Evolutionary conservation across 2,888 invertebrate species (phyloP), one percentile per base, ranked within the genome.

Genomic region (Apocheima hispidaria): DNA sequence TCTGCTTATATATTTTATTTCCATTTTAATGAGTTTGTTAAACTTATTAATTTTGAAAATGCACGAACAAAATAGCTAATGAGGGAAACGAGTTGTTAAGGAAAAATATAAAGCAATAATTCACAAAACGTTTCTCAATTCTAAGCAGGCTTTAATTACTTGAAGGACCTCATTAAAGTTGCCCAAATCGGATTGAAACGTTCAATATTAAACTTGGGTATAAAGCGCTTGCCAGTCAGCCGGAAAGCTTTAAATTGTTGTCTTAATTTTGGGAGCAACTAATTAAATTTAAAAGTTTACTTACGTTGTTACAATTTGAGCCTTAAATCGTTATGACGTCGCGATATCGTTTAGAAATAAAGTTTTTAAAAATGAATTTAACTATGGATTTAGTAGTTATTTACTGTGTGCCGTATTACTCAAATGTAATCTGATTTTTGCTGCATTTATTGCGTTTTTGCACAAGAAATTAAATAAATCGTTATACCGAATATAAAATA

Each of bases 121-220:
- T 7, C 16, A 23, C 16, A 44, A 46, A 51, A 46, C 51, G 38
- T 54, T 55, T 40, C 3, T 18, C 30, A 21, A 55, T 21, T 46
- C 38, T 54, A 46, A 63, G 36, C 49, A 50, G 33, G n/a, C 16
- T 40, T 41, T 63, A 51, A 63, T 59, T 52, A 46, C 30, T 59
- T 44, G 18, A 53, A 40, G 48, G 54, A 57, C 58, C 52, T 65
- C 49, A 55, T 63, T 61, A 56, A 52, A 53, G 48, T 59, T 55
- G 4, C 28, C 41, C n/a, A 66, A 60, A 61, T 48, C 51, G 12
- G 53, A 63, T 68, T 60, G 35, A 60, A 60, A 48, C 36, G 58
- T 48, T 53, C 58, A 57, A 65, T 68, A 68, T 66, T 63, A 53
- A 60, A 66, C 66, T 65, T 62, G 30, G 62, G 51, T 26, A 52